These are phyloP conservation scores for Acipenser oxyrinchus DNA, from an alignment of 2,797 vertebrate genomes.

Conservation along the genomic window DNA sequence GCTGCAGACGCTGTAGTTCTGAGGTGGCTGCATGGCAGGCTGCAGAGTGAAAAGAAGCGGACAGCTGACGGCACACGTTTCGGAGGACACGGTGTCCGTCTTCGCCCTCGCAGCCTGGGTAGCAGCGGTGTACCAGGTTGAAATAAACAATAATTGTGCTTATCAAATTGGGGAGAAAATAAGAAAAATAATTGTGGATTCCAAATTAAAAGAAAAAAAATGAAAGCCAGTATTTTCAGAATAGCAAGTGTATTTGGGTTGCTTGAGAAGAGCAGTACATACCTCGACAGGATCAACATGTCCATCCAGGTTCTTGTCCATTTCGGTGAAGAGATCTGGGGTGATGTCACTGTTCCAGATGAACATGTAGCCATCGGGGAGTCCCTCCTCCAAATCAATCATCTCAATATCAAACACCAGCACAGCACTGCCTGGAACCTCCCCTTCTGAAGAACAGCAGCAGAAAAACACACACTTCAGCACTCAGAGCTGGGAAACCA, in stretches of 20 bases:
- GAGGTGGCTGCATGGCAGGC: too few relatives aligned
- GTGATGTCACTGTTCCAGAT: constrained; percentile 89
- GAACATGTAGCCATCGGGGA: constrained; percentile 98
- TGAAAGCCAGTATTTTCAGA: background rate
- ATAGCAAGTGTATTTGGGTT: background rate
- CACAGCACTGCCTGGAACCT: constrained; percentile 92
- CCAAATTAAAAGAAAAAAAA: too few relatives aligned
- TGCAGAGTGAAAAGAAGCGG: too few relatives aligned
- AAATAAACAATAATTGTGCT: too few relatives aligned
- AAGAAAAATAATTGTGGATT: too few relatives aligned
- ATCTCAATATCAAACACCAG: constrained; percentile 86
- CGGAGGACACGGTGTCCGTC: too few relatives aligned
- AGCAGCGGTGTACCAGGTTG: background rate
- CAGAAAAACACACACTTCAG: too few relatives aligned
- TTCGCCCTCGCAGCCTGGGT: too few relatives aligned
- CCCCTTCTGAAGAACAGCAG: constrained; percentile 59
- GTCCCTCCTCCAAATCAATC: constrained; percentile 79
- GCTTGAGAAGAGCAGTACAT: constrained; percentile 15
- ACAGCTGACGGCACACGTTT: too few relatives aligned
- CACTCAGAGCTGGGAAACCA: too few relatives aligned
- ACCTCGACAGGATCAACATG: constrained; percentile 83
- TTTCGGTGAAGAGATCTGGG: constrained; percentile 82
- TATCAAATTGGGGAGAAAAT: too few relatives aligned
- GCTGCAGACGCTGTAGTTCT: too few relatives aligned
- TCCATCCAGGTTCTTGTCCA: constrained; percentile 75